A percentile compares a stretch with the other conserved stretches of the same genome.
Evolutionary conservation across 2,113 vertebrate genomes (phyloP).

Genomic region (Rattus norvegicus): GRCr8 NC_086026.1:54388001-54388500

Average conservation of each 20-base stretch:
- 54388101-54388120: not conserved
- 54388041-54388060: not conserved
- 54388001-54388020: not conserved
- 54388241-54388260: not conserved
- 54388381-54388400: not conserved
- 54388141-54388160: not conserved
- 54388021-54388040: not conserved
- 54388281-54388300: not conserved
- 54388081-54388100: not conserved
- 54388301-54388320: not conserved
- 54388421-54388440: not conserved
- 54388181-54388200: not conserved
- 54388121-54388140: not conserved
- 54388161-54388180: not conserved
- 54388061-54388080: not conserved
- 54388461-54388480: not conserved
- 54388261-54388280: not conserved
- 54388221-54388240: rapidly evolving
- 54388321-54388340: not conserved
- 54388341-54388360: not conserved
- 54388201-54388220: not conserved
- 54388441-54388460: not conserved
- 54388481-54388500: not conserved
- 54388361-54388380: not conserved
- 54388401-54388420: not conserved